Percentiles rank a stretch among this genome's conserved stretches.
Conservation (phyloP, 2,113 vertebrate species). For the Hippocampus mohnikei region DNA sequence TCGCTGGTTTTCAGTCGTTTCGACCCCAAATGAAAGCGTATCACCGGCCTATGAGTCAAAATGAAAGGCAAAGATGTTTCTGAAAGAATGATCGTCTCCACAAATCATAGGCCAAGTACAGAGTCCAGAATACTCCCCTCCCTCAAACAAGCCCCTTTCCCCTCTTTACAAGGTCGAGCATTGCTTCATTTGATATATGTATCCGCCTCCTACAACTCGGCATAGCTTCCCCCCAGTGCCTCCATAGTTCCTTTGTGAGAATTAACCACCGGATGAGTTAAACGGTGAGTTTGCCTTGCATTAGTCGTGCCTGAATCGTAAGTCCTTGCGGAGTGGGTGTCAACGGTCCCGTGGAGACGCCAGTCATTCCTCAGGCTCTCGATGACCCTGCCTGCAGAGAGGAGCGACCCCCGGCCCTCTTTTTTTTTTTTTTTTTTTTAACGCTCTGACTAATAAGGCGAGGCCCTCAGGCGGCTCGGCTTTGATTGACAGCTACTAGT, state of each 20-base stretch:
- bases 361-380: slow-evolving; percentile 47
- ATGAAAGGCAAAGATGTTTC: background rate
- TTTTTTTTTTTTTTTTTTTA: slow-evolving; percentile 11
- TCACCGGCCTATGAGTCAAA: background rate
- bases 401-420: slow-evolving; percentile 26
- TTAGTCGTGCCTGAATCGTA: background rate
- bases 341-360: slow-evolving; percentile 44
- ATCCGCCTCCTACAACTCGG: background rate
- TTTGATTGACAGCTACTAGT: slow-evolving; percentile 51
- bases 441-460: slow-evolving; percentile 43
- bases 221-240: no score
- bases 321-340: slow-evolving; percentile 17
- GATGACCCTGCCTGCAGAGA: slow-evolving; percentile 49
- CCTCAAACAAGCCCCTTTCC: background rate
- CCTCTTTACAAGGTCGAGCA: background rate
- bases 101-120: background rate
- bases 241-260: slow-evolving; percentile 3
- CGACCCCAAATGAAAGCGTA: slow-evolving; percentile 25
- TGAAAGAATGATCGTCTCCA: background rate
- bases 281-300: slow-evolving; percentile 17
- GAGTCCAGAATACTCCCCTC: background rate
- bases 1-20: slow-evolving; percentile 26
- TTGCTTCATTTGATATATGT: no score
- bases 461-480: slow-evolving; percentile 30
- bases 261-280: slow-evolving; percentile 25